Base-by-base conservation (phyloP, 2,797 vertebrate species). In the Sphenopsis melanotis region DNA sequence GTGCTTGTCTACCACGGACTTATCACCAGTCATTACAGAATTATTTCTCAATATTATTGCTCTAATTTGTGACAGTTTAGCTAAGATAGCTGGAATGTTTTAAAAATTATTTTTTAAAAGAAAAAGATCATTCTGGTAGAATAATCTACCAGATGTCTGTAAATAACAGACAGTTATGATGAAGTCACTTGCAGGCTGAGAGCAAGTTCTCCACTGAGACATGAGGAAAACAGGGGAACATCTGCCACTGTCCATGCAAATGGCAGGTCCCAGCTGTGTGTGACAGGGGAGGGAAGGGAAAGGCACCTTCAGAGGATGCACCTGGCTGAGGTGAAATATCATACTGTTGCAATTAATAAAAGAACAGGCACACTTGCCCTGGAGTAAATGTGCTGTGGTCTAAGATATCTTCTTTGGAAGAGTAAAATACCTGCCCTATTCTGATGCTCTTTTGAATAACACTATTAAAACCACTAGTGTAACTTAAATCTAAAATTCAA, bases 1-100 rank as follows among this genome's bases (percentile, higher is more conserved):
- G 39, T 11, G 0, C 56, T 74, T 4, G 0, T 59, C 36, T 83
- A 1, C 53, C 10, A 3, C 2, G 5, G 41, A 15, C 20, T 70
- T 64, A 10, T 13, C 24, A 56, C 6, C 20, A 65, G 63, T 23
- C 7, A 23, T 36, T 76, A 61, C 23, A 72, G 52, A 47, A 29
- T 61, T 63, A 9, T 47, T 94, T 65, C 47, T 47, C 15, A 56
- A 30, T 53, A 9, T 30, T 47, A 17, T 21, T 64, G 8, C 36
- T 85, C 39, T 79, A 15, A 39, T 75, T 65, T 69, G 49, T 49
- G 41, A 13, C 11, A 60, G 19, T 77, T 88, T 47, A 64, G 11
- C 37, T 84, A 61, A 83, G 22, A 27, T 6, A 77, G 10, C 5
- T 41, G 8, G 6, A 72, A 61, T 39, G 34, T 12, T 16, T 22